Base-by-base conservation (phyloP, 2,113 vertebrate species). In the Brevimyrus niger region DNA sequence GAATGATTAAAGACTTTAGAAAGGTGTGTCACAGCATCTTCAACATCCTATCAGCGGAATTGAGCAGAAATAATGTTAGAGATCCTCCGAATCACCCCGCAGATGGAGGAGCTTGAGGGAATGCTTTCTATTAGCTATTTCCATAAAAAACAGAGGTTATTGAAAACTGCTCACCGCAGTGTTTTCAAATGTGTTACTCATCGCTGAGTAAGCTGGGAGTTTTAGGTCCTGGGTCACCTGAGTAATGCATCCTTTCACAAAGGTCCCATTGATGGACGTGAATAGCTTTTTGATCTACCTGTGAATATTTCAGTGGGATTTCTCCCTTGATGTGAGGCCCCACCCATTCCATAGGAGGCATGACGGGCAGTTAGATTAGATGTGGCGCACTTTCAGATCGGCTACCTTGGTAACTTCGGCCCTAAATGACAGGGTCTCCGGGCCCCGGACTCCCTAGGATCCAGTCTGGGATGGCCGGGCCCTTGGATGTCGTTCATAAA, bases 251-350 rank as follows among this genome's bases (percentile, higher is more conserved):
- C 17, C n/a, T 69, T 86, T 88, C 88, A 94, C 94, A 95, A 95
- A 93, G 94, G 91, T 93, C 90, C 58, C 92, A 93, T 93, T 94
- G 93, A 94, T 80, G 19, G 15, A 47, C 6, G 6, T 50, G 46
- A 88, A 82, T 76, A 48, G 61, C 88, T 76, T 88, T 89, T 89
- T 89, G 84, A 89, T 83, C 84, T 76, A 47, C 58, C 61, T 10
- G n/a, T 65, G 82, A 48, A 86, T 38, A 44, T 69, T n/a, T 21
- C 61, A 69, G 83, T 17, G 55, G 15, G 27, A 8, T 17, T 65
- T 76, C 47, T 87, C 69, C 42, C 82, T 61, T 11, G 38, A 38
- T 46, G 31, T 38, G 23, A 51, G 88, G 35, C 6, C 4, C n/a
- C 3, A 35, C 47, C 8, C 50, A 85, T 84, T 58, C 35, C 13